A percentile compares a stretch with the other conserved stretches of the same genome.
Conservation (phyloP, 2,797 vertebrate genomes). For the Nyctibius grandis region DNA sequence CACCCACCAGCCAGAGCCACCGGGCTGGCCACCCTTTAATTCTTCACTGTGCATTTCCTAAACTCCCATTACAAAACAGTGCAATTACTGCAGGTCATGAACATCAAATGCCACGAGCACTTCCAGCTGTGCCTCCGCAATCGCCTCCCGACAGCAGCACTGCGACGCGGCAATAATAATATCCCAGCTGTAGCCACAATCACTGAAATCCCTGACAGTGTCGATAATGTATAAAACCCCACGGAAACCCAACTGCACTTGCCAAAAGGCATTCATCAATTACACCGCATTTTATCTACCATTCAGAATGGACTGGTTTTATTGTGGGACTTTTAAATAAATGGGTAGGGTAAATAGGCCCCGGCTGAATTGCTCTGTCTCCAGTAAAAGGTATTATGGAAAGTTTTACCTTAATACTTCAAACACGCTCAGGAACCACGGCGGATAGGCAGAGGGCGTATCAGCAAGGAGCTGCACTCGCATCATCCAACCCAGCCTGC, state of each 20-base stretch:
- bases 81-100: constrained; percentile 73
- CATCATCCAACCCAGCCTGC: background rate
- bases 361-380: constrained; percentile 40
- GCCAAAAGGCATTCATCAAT: constrained; percentile 71
- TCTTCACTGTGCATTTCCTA: constrained; percentile 52
- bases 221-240: constrained; percentile 68
- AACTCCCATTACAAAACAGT: constrained; percentile 64
- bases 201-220: constrained; percentile 68
- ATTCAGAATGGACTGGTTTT: constrained; percentile 55
- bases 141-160: constrained; percentile 65
- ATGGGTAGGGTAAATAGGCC: constrained; percentile 57
- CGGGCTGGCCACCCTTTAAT: constrained; percentile 33
- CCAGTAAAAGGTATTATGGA: background rate
- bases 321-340: constrained; percentile 60
- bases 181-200: constrained; percentile 75
- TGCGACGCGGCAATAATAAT: constrained; percentile 70
- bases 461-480: background rate
- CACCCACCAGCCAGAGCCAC: background rate
- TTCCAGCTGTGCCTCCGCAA: constrained; percentile 74
- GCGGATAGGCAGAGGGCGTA: background rate
- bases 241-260: constrained; percentile 52
- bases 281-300: constrained; percentile 62
- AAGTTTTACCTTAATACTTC: constrained; percentile 49
- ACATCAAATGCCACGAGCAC: constrained; percentile 73
- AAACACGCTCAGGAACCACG: background rate